Base-by-base conservation (phyloP, 1,140 invertebrate species). In the Polypedilum pembai region DNA sequence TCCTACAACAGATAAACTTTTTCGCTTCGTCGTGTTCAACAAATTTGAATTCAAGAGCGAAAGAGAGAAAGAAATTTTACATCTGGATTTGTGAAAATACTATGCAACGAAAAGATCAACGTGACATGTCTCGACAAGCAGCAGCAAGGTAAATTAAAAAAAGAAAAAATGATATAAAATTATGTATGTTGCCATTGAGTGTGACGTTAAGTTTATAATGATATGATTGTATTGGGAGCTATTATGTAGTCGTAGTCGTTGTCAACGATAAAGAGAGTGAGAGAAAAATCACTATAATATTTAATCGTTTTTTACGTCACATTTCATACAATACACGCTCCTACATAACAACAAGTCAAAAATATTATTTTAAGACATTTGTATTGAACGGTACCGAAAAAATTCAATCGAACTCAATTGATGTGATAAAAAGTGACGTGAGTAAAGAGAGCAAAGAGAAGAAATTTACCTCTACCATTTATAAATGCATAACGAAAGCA, bases 51-150 rank as follows among this genome's bases (percentile, higher is more conserved):
- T n/a, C 12, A 45, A 2, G n/a, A 15, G 45, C 45, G 45, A 56
- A 56, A 56, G n/a, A 56, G 45, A 56, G 45, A 56, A n/a, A 10
- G 15, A 56, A 56, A 56, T 56, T 56, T 56, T 56, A 56, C 12
- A 56, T 56, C 45, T 56, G 45, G 45, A 56, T 56, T 56, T 8
- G 45, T 12, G n/a, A 56, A n/a, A 12, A 56, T 56, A 56, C 45
- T 69, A 69, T 69, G 65, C 65, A 69, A 69, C 65, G 65, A 69
- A 69, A 8, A 69, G 65, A 69, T 21, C 20, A 18, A 20, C 65
- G 65, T 10, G 65, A 69, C 17, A 69, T 69, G 65, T 69, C 65
- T 69, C 65, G 65, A 69, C 65, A 69, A 69, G 18, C 65, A 69
- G 65, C 45, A 56, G 45, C 45, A 56, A 56, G 45, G 45, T 56